Conservation (phyloP, 2,113 vertebrate species). For the Cepphus grylle region DNA sequence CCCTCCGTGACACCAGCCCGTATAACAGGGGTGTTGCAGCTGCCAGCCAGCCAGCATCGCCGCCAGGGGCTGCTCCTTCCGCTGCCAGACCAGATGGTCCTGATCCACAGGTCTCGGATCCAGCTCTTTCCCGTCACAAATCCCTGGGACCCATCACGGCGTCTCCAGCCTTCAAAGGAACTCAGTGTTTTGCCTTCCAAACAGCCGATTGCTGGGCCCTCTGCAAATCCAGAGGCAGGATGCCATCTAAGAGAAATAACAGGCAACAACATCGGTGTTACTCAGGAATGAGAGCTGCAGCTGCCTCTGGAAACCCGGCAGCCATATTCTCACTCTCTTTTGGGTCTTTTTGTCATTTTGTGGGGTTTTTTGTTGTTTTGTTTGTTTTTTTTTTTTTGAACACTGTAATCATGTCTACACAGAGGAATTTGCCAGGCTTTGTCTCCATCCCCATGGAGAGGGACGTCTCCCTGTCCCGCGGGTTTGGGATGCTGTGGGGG, state of each 20-base stretch:
- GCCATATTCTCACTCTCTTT: neutral
- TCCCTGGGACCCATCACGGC: neutral
- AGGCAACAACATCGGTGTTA: fast-evolving
- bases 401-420: neutral
- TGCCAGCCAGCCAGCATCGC: neutral
- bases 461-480: neutral
- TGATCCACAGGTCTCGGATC: neutral
- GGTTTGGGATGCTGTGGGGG: neutral
- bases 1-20: neutral
- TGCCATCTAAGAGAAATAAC: neutral
- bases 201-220: fast-evolving
- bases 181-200: neutral
- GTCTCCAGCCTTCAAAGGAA: neutral
- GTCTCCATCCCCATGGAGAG: neutral
- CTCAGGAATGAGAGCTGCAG: neutral
- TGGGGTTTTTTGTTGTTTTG: neutral
- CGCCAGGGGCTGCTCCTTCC: neutral
- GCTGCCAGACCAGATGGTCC: neutral
- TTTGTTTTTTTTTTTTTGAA: neutral
- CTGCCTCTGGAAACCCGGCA: neutral
- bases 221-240: neutral
- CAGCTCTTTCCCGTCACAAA: neutral
- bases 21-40: neutral
- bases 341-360: too few species aligned
- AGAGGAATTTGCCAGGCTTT: neutral